Evolutionary conservation across 2,113 vertebrate genomes (phyloP).

Genomic region (Microtus montanus): DNA sequence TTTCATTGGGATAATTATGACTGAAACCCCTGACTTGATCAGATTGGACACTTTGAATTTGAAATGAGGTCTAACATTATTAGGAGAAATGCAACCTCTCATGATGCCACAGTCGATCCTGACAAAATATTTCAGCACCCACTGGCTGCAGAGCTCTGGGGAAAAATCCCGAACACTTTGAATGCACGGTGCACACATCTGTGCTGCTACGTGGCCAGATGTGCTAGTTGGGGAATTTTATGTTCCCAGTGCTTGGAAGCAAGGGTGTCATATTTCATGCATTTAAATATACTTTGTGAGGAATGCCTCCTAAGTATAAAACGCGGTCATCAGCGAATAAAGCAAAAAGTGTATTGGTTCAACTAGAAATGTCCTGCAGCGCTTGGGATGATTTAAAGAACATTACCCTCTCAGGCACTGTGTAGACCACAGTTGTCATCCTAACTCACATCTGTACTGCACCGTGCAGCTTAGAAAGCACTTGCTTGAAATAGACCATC

Average conservation of each 20-base stretch:
- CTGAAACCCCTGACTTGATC: conserved; percentile 32
- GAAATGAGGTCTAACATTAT: conserved; percentile 17
- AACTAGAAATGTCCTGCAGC: conserved; percentile 11
- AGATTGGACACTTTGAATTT: conserved; percentile 55
- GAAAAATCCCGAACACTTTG: not conserved
- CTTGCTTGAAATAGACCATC: conserved; percentile 54
- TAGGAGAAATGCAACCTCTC: conserved; percentile 32
- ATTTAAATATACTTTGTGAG: conserved; percentile 66
- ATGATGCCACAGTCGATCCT: conserved; percentile 27
- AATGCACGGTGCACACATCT: conserved; percentile 67
- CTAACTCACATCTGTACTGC: conserved; percentile 41
- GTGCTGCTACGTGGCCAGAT: conserved; percentile 73
- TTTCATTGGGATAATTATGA: conserved; percentile 42
- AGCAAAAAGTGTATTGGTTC: conserved; percentile 23
- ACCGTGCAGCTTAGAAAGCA: conserved; percentile 7
- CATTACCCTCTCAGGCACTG: conserved; percentile 31
- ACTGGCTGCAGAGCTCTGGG: conserved; percentile 54
- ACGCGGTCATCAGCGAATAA: conserved; percentile 50
- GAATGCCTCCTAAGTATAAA: conserved; percentile 19
- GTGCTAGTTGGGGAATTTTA: conserved; percentile 75
- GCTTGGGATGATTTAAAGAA: not conserved
- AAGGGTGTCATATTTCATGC: conserved; percentile 54
- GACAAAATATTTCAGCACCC: conserved; percentile 68
- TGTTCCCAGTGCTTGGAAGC: conserved; percentile 50
- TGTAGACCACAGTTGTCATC: conserved; percentile 26